Conservation (phyloP, 1,140 invertebrate species). For the Hyles vespertilio region DNA sequence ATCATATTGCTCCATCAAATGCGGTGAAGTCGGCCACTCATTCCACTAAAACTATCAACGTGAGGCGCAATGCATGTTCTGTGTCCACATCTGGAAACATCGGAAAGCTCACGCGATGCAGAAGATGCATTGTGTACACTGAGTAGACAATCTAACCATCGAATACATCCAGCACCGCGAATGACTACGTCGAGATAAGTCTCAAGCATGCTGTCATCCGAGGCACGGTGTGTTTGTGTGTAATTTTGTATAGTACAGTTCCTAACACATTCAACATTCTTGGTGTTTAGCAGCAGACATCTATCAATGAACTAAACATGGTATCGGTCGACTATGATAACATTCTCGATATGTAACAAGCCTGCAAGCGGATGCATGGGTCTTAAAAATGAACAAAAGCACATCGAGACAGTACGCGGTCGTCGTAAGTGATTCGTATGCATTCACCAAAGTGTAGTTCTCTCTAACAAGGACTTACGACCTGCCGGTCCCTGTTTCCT, state of each 20-base stretch:
- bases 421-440: constrained; percentile 36
- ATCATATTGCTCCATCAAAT: constrained; percentile 70
- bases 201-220: constrained; percentile 1
- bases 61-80: constrained; percentile 62
- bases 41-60: constrained; percentile 68
- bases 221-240: constrained; percentile 15
- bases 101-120: constrained; percentile 47
- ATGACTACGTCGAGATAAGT: background rate
- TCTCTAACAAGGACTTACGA: constrained; percentile 70
- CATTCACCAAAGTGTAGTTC: constrained; percentile 1
- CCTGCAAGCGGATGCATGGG: constrained; percentile 58
- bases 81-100: constrained; percentile 47
- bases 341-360: constrained; percentile 62
- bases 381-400: constrained; percentile 50
- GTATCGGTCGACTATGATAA: constrained; percentile 46
- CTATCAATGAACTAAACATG: constrained; percentile 17
- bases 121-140: constrained; percentile 53
- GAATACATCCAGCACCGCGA: constrained; percentile 10
- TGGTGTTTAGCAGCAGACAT: constrained; percentile 27
- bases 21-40: constrained; percentile 72
- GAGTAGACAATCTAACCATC: constrained; percentile 32
- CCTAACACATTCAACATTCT: constrained; percentile 49
- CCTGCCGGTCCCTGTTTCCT: constrained; percentile 70
- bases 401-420: constrained; percentile 60
- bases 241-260: constrained; percentile 47